phyloP scores from a whole-genome alignment of 2,113 vertebrate species.

The Gobio gobio region DNA sequence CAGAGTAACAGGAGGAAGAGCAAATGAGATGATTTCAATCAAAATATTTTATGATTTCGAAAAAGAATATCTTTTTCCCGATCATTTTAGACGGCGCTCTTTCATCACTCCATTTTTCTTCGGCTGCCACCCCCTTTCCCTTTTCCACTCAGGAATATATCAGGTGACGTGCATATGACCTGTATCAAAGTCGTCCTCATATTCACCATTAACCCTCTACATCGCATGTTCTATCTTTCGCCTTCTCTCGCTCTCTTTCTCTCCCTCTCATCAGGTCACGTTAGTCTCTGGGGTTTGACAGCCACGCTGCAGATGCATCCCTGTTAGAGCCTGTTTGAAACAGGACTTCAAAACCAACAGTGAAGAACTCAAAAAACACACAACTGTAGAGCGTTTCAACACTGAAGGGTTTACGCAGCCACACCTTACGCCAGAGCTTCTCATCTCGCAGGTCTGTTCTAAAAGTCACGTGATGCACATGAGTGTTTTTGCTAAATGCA shows the following conservation, averaged over 20 bases:
- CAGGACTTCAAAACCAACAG: neutral
- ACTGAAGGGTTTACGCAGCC: neutral
- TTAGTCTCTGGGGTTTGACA: constrained; percentile 47
- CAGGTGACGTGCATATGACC: constrained; percentile 41
- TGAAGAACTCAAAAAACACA: neutral
- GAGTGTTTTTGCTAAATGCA: neutral
- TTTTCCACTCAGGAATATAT: constrained; percentile 37
- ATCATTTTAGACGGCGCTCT: constrained; percentile 17
- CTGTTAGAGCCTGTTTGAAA: constrained; percentile 15
- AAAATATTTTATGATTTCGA: neutral
- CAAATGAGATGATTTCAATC: constrained; percentile 5
- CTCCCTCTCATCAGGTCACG: constrained; percentile 43
- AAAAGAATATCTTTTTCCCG: neutral
- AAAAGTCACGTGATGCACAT: neutral
- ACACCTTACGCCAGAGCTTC: neutral
- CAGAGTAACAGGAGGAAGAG: constrained; percentile 10
- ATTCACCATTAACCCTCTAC: constrained; percentile 46
- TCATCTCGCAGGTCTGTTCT: neutral
- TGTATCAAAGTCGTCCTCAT: constrained; percentile 45
- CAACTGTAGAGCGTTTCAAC: neutral
- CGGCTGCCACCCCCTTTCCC: neutral
- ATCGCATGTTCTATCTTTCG: neutral
- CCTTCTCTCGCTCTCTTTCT: neutral
- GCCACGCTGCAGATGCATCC: constrained; percentile 1
- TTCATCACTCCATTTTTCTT: constrained; percentile 23